A percentile compares a stretch with the other conserved stretches of the same genome.
These are phyloP conservation scores for Thymelicus sylvestris DNA, from an alignment of 2,888 invertebrate genomes.

Conservation along the genomic window DNA sequence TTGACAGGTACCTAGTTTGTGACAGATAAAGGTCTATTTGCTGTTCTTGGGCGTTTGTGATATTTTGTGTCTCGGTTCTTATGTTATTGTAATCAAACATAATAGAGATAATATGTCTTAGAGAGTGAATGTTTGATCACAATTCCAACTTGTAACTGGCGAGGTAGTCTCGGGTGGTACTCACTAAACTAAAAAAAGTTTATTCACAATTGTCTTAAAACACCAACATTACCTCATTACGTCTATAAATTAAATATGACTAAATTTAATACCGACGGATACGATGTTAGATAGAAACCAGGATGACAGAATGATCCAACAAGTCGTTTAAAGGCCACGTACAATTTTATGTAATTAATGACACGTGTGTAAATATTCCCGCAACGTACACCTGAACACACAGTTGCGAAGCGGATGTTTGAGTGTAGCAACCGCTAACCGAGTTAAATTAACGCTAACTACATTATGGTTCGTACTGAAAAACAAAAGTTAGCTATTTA, in stretches of 20 bases:
- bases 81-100: too few species aligned
- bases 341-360: conserved; percentile 7
- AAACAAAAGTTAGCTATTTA: not conserved
- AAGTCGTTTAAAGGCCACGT: not conserved
- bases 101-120: too few species aligned
- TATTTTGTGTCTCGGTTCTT: too few species aligned
- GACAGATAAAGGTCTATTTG: too few species aligned
- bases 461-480: conserved; percentile 6
- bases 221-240: not conserved
- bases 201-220: not conserved
- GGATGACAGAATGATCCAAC: not conserved
- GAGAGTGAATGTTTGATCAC: too few species aligned
- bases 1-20: too few species aligned
- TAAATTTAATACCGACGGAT: not conserved
- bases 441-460: conserved; percentile 10
- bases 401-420: conserved; percentile 23
- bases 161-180: too few species aligned
- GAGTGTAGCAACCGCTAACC: conserved; percentile 15
- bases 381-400: conserved; percentile 27
- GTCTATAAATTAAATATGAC: not conserved
- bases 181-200: too few species aligned
- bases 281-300: not conserved
- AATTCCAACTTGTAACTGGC: too few species aligned
- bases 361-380: conserved; percentile 14
- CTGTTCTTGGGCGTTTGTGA: too few species aligned